Evolutionary conservation across 2,888 invertebrate genomes (phyloP).

Genomic region (Epirrhoe alternata): DNA sequence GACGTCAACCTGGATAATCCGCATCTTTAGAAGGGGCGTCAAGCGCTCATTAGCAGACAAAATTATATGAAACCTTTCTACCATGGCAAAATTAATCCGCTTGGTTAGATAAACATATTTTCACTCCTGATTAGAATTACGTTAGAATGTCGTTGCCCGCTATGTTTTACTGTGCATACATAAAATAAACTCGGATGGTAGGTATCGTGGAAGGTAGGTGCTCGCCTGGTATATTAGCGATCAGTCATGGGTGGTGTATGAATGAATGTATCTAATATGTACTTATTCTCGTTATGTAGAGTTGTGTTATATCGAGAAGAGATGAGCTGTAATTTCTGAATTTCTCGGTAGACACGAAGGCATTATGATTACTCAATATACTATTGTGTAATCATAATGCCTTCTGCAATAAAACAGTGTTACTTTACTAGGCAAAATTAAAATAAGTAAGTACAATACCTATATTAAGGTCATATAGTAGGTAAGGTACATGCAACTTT

Average conservation of each 20-base stretch:
- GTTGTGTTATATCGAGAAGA: conserved; percentile 41
- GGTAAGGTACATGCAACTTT: too few species aligned
- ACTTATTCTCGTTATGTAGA: too few species aligned
- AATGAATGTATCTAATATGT: too few species aligned
- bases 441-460: too few species aligned
- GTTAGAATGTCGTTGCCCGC: neutral
- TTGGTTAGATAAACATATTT: conserved; percentile 13
- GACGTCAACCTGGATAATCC: neutral
- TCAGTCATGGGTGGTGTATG: too few species aligned
- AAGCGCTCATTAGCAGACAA: conserved; percentile 49
- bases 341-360: neutral
- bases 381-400: too few species aligned
- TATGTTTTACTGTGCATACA: neutral
- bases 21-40: conserved; percentile 30
- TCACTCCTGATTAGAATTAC: neutral
- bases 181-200: neutral
- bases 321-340: neutral
- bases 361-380: neutral
- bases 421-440: neutral
- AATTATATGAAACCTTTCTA: conserved; percentile 35
- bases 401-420: neutral
- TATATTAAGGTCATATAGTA: neutral
- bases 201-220: too few species aligned
- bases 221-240: too few species aligned
- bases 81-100: conserved; percentile 27